phyloP scores from a whole-genome alignment of 1,140 invertebrate genomes.

The Drosophila mojavensis region DNA sequence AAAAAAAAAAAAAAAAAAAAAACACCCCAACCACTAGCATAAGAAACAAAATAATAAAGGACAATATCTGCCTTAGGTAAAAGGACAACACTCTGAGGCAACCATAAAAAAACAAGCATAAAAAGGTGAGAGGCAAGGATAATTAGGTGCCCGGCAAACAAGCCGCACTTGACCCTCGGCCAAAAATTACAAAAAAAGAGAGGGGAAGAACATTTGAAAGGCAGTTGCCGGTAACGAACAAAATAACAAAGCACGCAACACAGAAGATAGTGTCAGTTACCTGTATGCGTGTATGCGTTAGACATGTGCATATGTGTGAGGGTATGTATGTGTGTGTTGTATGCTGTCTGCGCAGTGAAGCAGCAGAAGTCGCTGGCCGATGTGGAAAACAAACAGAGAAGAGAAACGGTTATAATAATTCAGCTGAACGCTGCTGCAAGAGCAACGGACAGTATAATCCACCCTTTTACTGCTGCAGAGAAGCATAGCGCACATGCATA shows the following conservation, averaged over 20 bases:
- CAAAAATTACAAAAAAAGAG: slow-evolving; percentile 3
- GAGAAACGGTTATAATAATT: slow-evolving; percentile 64
- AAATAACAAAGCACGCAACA: slow-evolving; percentile 33
- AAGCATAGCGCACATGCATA: slow-evolving; percentile 18
- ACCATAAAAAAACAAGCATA: slow-evolving; percentile 34
- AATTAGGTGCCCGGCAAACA: slow-evolving; percentile 29
- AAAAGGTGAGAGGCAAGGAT: slow-evolving; percentile 35
- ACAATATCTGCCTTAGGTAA: slow-evolving; percentile 9
- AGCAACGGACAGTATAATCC: slow-evolving; percentile 58
- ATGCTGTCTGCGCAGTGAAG: slow-evolving; percentile 64
- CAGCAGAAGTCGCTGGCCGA: slow-evolving; percentile 77
- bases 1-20: slow-evolving; percentile 21
- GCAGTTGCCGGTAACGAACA: slow-evolving; percentile 38
- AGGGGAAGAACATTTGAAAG: slow-evolving; percentile 26
- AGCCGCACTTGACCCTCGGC: slow-evolving; percentile 47
- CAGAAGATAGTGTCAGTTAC: slow-evolving; percentile 39
- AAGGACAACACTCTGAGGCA: slow-evolving; percentile 10
- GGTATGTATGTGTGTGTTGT: slow-evolving; percentile 9
- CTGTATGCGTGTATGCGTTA: slow-evolving; percentile 14
- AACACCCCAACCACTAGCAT: slow-evolving; percentile 1
- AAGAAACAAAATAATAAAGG: slow-evolving; percentile 6
- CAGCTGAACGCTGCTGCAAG: slow-evolving; percentile 31
- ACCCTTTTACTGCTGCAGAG: slow-evolving; percentile 52
- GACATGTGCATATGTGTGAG: too few relatives aligned
- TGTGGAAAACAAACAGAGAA: slow-evolving; percentile 67